Evolutionary conservation across 2,113 vertebrate genomes (phyloP).

Genomic region (Rhizomys pruinosus): DNA sequence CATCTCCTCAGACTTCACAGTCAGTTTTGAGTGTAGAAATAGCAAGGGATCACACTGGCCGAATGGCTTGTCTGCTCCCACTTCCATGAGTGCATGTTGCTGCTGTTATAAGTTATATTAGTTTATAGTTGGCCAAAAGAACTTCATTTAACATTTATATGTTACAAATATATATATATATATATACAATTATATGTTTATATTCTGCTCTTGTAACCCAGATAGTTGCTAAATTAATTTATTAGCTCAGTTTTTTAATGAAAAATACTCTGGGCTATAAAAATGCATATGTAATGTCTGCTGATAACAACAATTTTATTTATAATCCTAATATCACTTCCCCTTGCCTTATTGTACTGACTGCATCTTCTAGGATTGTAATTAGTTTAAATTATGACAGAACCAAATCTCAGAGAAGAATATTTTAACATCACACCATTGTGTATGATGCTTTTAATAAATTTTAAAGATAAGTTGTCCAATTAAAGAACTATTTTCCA

Average conservation of each 20-base stretch:
- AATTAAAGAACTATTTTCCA: neutral
- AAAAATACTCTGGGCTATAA: neutral
- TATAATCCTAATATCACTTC: neutral
- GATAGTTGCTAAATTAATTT: neutral
- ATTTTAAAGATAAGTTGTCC: neutral
- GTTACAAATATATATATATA: too few relatives aligned
- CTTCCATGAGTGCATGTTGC: neutral
- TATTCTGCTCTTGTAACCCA: neutral
- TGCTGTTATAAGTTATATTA: neutral
- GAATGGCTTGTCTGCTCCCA: neutral
- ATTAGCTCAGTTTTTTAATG: neutral
- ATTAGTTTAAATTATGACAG: neutral
- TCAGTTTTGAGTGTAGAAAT: neutral
- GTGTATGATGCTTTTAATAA: neutral
- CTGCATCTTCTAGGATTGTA: neutral
- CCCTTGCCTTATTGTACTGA: neutral
- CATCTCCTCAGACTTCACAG: neutral
- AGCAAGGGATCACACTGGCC: neutral
- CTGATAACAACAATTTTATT: neutral
- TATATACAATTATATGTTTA: too few relatives aligned
- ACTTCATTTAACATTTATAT: conserved; percentile 4
- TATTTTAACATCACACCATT: neutral
- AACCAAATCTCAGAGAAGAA: neutral
- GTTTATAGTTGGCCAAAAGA: neutral
- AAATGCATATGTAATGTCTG: neutral